Percentiles rank a stretch among this genome's conserved stretches.
phyloP scores from a whole-genome alignment of 2,888 invertebrate species.

The Drosophila parthenogenetica region DNA sequence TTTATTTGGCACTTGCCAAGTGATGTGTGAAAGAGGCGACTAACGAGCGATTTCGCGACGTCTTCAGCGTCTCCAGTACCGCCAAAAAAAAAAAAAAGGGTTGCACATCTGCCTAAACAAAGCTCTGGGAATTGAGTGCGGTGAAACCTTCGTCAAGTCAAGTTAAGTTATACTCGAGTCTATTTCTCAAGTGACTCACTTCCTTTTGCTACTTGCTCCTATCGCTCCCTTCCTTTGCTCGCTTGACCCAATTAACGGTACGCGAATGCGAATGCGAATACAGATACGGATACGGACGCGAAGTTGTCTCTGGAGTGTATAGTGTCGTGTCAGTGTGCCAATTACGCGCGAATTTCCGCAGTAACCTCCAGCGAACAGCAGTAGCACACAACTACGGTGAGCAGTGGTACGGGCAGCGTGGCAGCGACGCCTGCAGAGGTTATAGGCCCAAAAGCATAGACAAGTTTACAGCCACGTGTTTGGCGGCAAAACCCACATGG shows the following conservation, averaged over 20 bases:
- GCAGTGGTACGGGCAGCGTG: not conserved
- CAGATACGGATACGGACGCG: conserved; percentile 35
- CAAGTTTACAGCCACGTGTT: conserved; percentile 67
- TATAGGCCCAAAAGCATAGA: conserved; percentile 14
- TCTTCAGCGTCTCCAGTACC: conserved; percentile 1
- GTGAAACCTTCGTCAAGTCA: conserved; percentile 69
- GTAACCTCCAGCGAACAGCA: conserved; percentile 59
- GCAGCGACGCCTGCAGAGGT: not conserved
- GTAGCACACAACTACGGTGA: conserved; percentile 3
- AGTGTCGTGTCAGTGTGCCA: conserved; percentile 75
- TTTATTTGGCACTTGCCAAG: conserved; percentile 81
- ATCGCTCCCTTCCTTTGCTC: conserved; percentile 23
- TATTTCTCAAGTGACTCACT: conserved; percentile 72
- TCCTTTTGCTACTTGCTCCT: conserved; percentile 2
- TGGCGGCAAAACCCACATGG: conserved; percentile 75
- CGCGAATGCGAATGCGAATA: conserved; percentile 39
- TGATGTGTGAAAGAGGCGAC: conserved; percentile 80
- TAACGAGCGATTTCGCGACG: conserved; percentile 65
- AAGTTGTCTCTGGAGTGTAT: conserved; percentile 60
- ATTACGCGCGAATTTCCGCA: conserved; percentile 76
- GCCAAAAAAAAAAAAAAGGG: conserved; percentile 28
- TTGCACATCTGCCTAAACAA: conserved; percentile 50
- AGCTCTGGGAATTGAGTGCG: conserved; percentile 55
- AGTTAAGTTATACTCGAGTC: conserved; percentile 58
- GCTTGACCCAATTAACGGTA: conserved; percentile 75